phyloP scores from a whole-genome alignment of 2,797 vertebrate genomes.

The Chrysocyon brachyurus region DNA sequence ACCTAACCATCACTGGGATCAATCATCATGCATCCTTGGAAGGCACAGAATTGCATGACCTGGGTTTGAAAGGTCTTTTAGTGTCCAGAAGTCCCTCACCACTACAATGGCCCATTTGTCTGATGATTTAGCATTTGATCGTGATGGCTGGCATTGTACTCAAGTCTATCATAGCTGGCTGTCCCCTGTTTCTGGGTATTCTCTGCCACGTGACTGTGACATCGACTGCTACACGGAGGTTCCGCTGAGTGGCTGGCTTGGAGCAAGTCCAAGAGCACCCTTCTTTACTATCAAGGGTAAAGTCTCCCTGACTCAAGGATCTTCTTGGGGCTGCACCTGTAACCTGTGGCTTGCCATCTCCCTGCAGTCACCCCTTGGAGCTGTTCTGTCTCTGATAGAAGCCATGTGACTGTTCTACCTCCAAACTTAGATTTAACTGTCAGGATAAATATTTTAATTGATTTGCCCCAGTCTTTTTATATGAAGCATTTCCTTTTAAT shows the following conservation, averaged over 20 bases:
- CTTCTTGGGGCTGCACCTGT: conserved; percentile 94
- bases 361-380: conserved; percentile 82
- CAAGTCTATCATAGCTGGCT: conserved; percentile 94
- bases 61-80: neutral
- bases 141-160: conserved; percentile 89
- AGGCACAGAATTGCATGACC: neutral
- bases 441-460: conserved; percentile 53
- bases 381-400: neutral
- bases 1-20: neutral
- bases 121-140: neutral
- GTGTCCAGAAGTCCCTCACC: neutral
- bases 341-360: conserved; percentile 92
- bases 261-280: conserved; percentile 88
- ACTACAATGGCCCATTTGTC: neutral
- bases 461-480: conserved; percentile 67
- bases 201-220: conserved; percentile 95
- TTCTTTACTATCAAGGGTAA: conserved; percentile 86
- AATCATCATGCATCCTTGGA: neutral
- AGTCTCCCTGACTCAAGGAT: conserved; percentile 91
- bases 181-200: conserved; percentile 93
- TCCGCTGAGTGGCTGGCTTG: conserved; percentile 92
- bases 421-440: conserved; percentile 20
- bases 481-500: conserved; percentile 65
- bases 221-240: conserved; percentile 93
- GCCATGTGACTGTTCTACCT: conserved; percentile 2